Evolutionary conservation across 2,888 invertebrate species (phyloP).

Genomic region (Tanypteryx hageni): DNA sequence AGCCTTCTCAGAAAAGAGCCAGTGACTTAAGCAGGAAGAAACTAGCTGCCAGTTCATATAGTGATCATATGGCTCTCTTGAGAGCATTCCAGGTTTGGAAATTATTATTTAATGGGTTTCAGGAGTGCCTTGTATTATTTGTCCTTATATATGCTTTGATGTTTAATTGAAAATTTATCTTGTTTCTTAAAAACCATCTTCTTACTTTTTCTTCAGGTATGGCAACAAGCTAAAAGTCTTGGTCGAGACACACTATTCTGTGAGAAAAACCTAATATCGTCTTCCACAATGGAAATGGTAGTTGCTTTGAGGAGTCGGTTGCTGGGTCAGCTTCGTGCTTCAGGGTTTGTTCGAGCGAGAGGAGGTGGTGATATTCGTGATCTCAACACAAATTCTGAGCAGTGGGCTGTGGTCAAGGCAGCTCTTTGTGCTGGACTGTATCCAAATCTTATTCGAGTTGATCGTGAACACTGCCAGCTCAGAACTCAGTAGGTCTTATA

Average conservation of each 20-base stretch:
- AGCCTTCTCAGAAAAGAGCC: slow-evolving; percentile 82
- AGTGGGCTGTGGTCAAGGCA: slow-evolving; percentile 94
- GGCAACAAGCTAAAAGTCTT: slow-evolving; percentile 77
- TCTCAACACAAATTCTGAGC: slow-evolving; percentile 89
- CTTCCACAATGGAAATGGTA: slow-evolving; percentile 93
- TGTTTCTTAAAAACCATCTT: not conserved
- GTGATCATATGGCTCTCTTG: slow-evolving; percentile 93
- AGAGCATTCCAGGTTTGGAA: slow-evolving; percentile 83
- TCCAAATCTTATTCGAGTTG: slow-evolving; percentile 89
- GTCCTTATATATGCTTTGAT: not conserved
- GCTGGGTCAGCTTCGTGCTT: slow-evolving; percentile 86
- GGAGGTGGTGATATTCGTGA: slow-evolving; percentile 82
- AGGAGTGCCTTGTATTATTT: not conserved
- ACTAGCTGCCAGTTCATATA: slow-evolving; percentile 86
- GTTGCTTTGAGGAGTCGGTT: slow-evolving; percentile 90
- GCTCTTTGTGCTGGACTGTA: slow-evolving; percentile 93
- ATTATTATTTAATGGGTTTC: not conserved
- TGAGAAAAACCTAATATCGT: slow-evolving; percentile 85
- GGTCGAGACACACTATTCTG: slow-evolving; percentile 85
- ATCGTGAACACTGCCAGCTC: slow-evolving; percentile 80
- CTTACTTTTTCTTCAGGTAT: slow-evolving; percentile 68
- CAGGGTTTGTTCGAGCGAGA: slow-evolving; percentile 82
- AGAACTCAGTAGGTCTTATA: slow-evolving; percentile 79
- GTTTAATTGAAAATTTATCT: not conserved
- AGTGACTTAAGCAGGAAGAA: slow-evolving; percentile 81